Percentiles rank a stretch among this genome's conserved stretches.
phyloP scores from a whole-genome alignment of 2,113 vertebrate species.

The Lamprologus speciosus region DNA sequence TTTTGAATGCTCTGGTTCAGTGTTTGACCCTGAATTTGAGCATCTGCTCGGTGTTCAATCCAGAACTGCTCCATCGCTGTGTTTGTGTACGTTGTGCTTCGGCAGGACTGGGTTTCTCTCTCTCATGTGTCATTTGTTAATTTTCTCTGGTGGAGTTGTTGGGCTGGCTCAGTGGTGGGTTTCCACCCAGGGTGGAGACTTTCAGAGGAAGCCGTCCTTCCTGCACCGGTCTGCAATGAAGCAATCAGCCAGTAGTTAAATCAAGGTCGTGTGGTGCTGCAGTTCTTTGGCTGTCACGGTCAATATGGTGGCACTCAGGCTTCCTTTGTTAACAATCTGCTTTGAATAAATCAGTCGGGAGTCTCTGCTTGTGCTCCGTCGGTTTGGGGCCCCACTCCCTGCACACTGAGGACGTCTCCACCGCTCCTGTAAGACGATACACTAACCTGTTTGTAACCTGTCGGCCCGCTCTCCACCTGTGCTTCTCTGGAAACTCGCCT shows the following conservation, averaged over 20 bases:
- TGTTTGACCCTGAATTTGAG: no score
- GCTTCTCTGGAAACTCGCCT: background rate
- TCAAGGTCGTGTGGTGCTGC: background rate
- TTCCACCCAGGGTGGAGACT: background rate
- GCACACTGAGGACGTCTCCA: background rate
- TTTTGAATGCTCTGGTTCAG: background rate
- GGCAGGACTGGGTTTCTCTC: background rate
- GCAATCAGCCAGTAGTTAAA: background rate
- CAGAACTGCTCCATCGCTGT: background rate
- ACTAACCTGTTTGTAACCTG: background rate
- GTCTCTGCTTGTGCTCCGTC: background rate
- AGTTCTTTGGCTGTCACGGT: background rate
- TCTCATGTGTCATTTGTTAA: background rate
- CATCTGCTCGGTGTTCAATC: background rate
- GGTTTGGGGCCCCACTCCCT: background rate
- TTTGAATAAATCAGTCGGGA: background rate
- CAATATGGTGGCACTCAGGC: background rate
- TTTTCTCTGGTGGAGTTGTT: background rate
- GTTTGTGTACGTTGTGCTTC: fast-evolving
- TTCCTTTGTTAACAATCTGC: background rate
- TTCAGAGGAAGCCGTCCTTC: background rate
- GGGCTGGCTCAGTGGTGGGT: background rate
- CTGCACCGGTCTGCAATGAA: background rate
- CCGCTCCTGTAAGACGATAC: background rate
- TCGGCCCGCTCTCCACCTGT: background rate